These are phyloP conservation scores for Callaeas wilsoni DNA, from an alignment of 2,113 vertebrate species.

Conservation along the genomic window DNA sequence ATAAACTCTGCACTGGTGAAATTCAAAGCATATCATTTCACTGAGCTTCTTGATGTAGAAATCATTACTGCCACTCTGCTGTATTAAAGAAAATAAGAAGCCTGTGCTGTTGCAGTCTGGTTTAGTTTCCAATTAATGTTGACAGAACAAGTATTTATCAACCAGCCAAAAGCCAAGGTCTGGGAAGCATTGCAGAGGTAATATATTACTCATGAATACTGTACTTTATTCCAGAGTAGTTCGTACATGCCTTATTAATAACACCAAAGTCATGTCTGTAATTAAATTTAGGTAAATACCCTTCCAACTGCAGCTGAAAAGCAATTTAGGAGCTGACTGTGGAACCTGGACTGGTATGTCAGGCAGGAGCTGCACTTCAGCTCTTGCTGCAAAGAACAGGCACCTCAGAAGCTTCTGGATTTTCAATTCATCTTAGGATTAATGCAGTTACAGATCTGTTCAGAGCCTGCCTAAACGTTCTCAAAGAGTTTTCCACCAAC, in stretches of 20 bases:
- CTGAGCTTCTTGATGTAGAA: conserved; percentile 14
- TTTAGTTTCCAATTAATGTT: neutral
- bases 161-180: neutral
- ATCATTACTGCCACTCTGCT: conserved; percentile 32
- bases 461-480: neutral
- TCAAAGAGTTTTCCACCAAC: neutral
- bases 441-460: neutral
- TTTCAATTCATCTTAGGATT: neutral
- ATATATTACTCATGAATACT: neutral
- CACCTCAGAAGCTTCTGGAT: neutral
- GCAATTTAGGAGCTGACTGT: neutral
- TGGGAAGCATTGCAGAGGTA: neutral
- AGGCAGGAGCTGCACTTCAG: neutral
- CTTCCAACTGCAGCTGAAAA: neutral
- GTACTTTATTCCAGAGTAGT: neutral
- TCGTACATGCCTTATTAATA: neutral
- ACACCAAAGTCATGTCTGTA: neutral
- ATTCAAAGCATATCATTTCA: conserved; percentile 27
- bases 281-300: neutral
- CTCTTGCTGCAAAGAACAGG: neutral
- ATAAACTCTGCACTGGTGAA: neutral
- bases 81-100: neutral
- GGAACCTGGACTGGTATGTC: neutral
- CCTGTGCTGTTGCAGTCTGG: neutral
- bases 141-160: conserved; percentile 43